These are phyloP conservation scores for Apogon hyalosoma DNA, from an alignment of 2,797 vertebrate species.

Conservation along the genomic window DNA sequence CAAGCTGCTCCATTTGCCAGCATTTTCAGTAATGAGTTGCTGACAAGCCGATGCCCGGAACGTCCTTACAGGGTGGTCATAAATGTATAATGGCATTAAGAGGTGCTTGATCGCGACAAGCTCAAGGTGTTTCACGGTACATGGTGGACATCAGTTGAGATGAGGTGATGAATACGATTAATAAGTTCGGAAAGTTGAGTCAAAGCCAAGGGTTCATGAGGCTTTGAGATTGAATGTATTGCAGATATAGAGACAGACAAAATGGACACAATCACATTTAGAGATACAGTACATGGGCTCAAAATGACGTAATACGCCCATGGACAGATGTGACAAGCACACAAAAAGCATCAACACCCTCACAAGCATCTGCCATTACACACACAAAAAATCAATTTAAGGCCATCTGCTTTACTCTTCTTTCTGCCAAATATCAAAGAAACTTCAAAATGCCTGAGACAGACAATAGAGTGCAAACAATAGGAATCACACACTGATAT, in stretches of 20 bases:
- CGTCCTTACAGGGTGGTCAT: slow-evolving; percentile 68
- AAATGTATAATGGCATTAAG: slow-evolving; percentile 72
- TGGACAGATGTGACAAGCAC: slow-evolving; percentile 38
- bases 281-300: background rate
- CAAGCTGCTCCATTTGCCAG: slow-evolving; percentile 61
- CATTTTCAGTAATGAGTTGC: slow-evolving; percentile 63
- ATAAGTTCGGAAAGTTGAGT: slow-evolving; percentile 47
- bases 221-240: background rate
- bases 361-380: slow-evolving; percentile 21
- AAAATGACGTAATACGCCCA: slow-evolving; percentile 10
- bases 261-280: background rate
- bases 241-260: background rate
- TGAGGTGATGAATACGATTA: slow-evolving; percentile 65
- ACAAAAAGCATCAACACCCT: slow-evolving; percentile 11
- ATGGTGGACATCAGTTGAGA: slow-evolving; percentile 65
- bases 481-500: slow-evolving; percentile 7
- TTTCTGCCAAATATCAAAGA: slow-evolving; percentile 40
- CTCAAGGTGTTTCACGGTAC: slow-evolving; percentile 68
- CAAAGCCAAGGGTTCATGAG: slow-evolving; percentile 27
- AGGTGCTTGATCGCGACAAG: slow-evolving; percentile 58
- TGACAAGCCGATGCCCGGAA: slow-evolving; percentile 66
- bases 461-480: slow-evolving; percentile 22
- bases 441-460: slow-evolving; percentile 35
- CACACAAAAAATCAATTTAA: slow-evolving; percentile 18
- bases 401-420: slow-evolving; percentile 44